Conservation (phyloP, 1,140 invertebrate species). For the Myzus persicae region DNA sequence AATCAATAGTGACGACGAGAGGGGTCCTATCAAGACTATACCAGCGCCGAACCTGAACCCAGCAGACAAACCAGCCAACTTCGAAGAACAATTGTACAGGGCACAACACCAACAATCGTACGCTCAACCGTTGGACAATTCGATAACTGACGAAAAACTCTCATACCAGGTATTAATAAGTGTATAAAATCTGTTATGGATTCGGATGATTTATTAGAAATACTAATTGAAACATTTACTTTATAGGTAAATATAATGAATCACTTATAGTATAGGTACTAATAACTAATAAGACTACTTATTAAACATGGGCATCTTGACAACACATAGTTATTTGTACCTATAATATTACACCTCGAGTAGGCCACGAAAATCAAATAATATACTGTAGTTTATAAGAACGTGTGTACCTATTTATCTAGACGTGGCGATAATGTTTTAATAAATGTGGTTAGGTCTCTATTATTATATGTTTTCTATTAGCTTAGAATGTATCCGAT, state of each 20-base stretch:
- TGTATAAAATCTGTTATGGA: neutral
- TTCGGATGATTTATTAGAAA: neutral
- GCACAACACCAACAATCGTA: slow-evolving; percentile 19
- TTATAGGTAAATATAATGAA: neutral
- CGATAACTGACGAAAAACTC: slow-evolving; percentile 43
- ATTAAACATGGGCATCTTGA: neutral
- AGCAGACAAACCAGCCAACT: slow-evolving; percentile 59
- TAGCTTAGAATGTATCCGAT: neutral
- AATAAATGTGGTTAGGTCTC: neutral
- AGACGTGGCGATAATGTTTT: neutral
- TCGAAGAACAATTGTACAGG: slow-evolving; percentile 43
- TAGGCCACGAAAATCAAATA: neutral
- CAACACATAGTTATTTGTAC: no score
- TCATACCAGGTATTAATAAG: slow-evolving; percentile 13
- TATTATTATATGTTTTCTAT: neutral
- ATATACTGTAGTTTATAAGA: neutral
- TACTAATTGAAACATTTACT: neutral
- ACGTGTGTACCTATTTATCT: neutral
- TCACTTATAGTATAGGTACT: neutral
- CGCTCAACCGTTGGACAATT: slow-evolving; percentile 47
- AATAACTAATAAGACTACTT: no score
- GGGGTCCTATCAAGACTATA: slow-evolving; percentile 81
- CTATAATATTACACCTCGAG: neutral
- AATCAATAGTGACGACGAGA: slow-evolving; percentile 66
- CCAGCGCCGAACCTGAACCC: slow-evolving; percentile 79